Percentiles rank a stretch among this genome's conserved stretches.
Evolutionary conservation across 2,113 vertebrate genomes (phyloP).

Genomic region (Illadopsis cleaveri): DNA sequence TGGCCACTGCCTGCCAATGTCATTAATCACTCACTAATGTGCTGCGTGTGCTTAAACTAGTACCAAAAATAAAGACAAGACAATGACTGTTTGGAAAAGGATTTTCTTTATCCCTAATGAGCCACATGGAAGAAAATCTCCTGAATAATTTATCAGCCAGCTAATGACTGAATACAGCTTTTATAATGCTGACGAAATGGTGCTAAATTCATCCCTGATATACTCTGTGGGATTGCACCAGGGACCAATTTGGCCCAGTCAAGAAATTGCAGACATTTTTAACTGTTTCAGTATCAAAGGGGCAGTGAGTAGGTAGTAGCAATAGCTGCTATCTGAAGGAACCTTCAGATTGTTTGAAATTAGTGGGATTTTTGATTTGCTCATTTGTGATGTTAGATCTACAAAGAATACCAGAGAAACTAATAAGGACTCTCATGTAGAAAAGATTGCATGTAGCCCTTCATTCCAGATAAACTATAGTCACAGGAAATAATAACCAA

Average conservation of each 20-base stretch:
- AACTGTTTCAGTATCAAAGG: background rate
- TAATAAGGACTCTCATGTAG: background rate
- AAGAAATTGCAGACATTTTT: background rate
- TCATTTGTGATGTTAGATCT: background rate
- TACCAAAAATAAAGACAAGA: background rate
- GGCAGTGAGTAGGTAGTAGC: background rate
- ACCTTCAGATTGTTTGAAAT: background rate
- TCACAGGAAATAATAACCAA: background rate
- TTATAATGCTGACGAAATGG: slow-evolving; percentile 16
- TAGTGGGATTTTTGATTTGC: background rate
- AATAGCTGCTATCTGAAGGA: background rate
- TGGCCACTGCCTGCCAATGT: background rate
- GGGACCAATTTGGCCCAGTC: background rate
- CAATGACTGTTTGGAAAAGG: slow-evolving; percentile 16
- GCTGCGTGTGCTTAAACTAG: background rate
- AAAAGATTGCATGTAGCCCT: background rate
- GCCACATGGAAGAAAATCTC: background rate
- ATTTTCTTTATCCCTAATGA: slow-evolving; percentile 16
- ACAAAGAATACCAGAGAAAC: background rate
- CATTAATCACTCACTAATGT: background rate
- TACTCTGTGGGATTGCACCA: background rate
- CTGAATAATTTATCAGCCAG: slow-evolving; percentile 47
- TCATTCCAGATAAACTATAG: background rate
- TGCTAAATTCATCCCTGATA: slow-evolving; percentile 32
- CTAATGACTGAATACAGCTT: slow-evolving; percentile 22